Percentiles rank a stretch among this genome's conserved stretches.
These are phyloP conservation scores for Tachuris rubrigastra DNA, from an alignment of 2,113 vertebrate genomes.

Conservation along the genomic window DNA sequence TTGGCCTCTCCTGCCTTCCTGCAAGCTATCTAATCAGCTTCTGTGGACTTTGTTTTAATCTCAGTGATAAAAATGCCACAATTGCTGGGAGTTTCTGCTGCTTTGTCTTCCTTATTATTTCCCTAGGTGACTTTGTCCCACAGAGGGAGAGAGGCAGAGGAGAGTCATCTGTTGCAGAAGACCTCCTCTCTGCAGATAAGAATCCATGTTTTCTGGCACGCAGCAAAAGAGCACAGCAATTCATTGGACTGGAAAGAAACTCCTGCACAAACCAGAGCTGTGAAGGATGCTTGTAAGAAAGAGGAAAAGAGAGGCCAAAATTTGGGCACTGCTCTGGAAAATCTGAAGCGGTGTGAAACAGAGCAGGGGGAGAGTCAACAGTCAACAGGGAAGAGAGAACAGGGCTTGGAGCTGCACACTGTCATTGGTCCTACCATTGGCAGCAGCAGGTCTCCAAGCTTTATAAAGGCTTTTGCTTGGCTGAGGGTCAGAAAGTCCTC, in stretches of 20 bases:
- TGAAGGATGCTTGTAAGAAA: not conserved
- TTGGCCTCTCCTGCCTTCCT: not conserved
- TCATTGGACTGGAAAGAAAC: not conserved
- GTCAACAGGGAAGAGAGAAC: not conserved
- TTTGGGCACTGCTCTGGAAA: not conserved
- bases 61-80: not conserved
- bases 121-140: not conserved
- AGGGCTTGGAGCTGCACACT: not conserved
- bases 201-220: not conserved
- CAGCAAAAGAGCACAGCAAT: not conserved
- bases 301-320: not conserved
- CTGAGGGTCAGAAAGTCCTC: not conserved
- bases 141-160: not conserved
- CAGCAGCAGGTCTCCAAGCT: not conserved
- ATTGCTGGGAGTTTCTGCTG: not conserved
- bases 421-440: not conserved
- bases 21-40: slow-evolving; percentile 28
- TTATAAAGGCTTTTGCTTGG: not conserved
- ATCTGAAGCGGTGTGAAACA: not conserved
- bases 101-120: not conserved
- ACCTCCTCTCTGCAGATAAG: not conserved
- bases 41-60: slow-evolving; percentile 2
- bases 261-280: not conserved
- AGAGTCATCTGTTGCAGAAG: not conserved
- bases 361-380: not conserved